Evolutionary conservation across 2,888 invertebrate genomes (phyloP).

Genomic region (Tachina lurida): DNA sequence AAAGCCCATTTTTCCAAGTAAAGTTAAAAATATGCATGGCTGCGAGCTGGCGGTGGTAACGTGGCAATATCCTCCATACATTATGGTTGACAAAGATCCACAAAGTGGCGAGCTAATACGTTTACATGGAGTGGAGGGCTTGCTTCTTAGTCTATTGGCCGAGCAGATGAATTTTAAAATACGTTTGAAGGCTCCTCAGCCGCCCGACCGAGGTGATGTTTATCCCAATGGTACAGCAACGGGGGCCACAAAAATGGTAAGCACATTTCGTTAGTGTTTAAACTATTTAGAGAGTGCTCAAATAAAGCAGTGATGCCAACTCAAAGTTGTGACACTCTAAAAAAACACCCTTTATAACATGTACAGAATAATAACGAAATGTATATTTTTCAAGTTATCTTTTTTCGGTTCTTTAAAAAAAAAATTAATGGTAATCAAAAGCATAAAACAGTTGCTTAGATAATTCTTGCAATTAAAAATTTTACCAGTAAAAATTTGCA

Average conservation of each 20-base stretch:
- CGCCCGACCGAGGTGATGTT: slow-evolving; percentile 74
- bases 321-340: no score
- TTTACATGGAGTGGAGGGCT: slow-evolving; percentile 80
- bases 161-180: slow-evolving; percentile 80
- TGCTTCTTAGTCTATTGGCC: slow-evolving; percentile 75
- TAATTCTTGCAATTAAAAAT: no score
- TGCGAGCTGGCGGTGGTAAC: slow-evolving; percentile 77
- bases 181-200: slow-evolving; percentile 63
- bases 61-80: slow-evolving; percentile 76
- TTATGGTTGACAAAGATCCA: slow-evolving; percentile 73
- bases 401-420: no score
- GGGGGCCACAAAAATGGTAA: slow-evolving; percentile 78
- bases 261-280: background rate
- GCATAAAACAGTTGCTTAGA: no score
- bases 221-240: slow-evolving; percentile 78
- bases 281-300: no score
- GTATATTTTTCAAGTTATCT: no score
- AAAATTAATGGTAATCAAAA: no score
- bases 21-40: slow-evolving; percentile 77
- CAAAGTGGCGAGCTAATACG: slow-evolving; percentile 46
- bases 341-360: no score
- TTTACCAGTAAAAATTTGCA: no score
- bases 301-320: no score
- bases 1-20: slow-evolving; percentile 76
- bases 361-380: no score